A percentile compares a stretch with the other conserved stretches of the same genome.
These are phyloP conservation scores for Periophthalmodon schlosseri DNA, from an alignment of 2,113 vertebrate genomes.

Conservation along the genomic window DNA sequence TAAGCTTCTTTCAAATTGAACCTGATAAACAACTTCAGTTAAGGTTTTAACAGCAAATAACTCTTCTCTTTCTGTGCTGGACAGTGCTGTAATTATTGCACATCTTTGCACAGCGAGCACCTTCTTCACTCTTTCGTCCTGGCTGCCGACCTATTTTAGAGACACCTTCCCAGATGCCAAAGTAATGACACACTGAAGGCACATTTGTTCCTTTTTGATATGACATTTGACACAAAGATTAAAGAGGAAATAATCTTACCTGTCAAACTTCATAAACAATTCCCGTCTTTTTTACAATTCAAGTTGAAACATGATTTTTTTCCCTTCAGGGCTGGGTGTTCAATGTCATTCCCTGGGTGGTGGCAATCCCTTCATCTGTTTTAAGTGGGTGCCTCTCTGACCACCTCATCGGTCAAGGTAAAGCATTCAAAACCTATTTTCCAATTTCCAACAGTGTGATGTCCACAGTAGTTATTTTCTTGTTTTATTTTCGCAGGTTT, in stretches of 20 bases:
- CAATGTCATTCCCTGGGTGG: conserved; percentile 95
- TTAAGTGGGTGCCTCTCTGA: conserved; percentile 92
- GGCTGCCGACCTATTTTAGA: conserved; percentile 95
- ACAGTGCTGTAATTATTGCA: conserved; percentile 88
- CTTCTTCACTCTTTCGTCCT: conserved; percentile 93
- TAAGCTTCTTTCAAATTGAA: conserved; percentile 69
- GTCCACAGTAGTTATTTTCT: background rate
- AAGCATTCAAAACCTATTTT: background rate
- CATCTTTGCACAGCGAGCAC: conserved; percentile 90
- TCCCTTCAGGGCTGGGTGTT: conserved; percentile 91
- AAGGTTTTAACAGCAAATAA: conserved; percentile 1
- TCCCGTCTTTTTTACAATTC: background rate
- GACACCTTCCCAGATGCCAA: conserved; percentile 92
- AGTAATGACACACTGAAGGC: conserved; percentile 71
- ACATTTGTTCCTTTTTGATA: background rate
- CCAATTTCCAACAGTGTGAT: background rate
- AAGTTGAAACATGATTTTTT: conserved; percentile 6
- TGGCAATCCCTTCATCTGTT: conserved; percentile 88
- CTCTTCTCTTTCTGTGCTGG: conserved; percentile 20
- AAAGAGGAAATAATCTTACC: background rate
- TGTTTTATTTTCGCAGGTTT: conserved; percentile 77
- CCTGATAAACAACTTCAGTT: background rate
- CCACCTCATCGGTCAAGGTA: conserved; percentile 89
- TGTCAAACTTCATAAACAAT: conserved; percentile 1
- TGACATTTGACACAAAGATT: background rate